Base-by-base conservation (phyloP, 2,888 invertebrate genomes). In the Ommatoiulus sabulosus region DNA sequence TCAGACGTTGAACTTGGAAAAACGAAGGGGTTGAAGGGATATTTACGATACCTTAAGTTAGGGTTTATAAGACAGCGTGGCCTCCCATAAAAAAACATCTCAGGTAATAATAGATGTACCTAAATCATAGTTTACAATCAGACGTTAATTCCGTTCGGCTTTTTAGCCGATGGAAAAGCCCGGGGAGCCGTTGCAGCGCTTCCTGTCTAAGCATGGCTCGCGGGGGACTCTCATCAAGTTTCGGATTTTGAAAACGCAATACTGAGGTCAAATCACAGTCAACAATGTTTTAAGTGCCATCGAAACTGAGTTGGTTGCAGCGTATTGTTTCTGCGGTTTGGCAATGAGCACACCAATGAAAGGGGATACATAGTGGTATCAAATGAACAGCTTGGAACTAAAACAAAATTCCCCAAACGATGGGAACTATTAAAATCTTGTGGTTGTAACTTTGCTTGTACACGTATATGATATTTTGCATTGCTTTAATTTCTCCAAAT, bases 31-130 rank as follows among this genome's bases (percentile, higher is more conserved):
- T 80, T 80, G 80, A 80, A 80, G 80, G 80, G 80, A 80, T 80
- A 35, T 80, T 80, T 80, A 80, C 80, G 80, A 80, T 80, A 80
- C 80, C 80, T 24, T 80, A 80, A 80, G 35, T 80, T 80, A 80
- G 80, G 80, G 80, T 80, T 80, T 80, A 80, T 80, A 80, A 80
- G 80, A 35, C 80, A 80, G 80, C 80, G 35, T 80, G 80, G 80
- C 80, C 80, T 80, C 80, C 35, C 8, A 80, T 35, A 80, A 80
- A 80, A 80, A 80, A 80, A 35, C 80, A 80, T 24, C 80, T 10
- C 24, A 35, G 12, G 12, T 80, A 80, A 80, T 80, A 80, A 80
- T 80, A 80, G 80, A 80, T 80, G 80, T 80, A 8, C 80, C 80
- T 80, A 80, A 80, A 80, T 80, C 80, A 80, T 80, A 80, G 80